These are phyloP conservation scores for Dromococcyx pavoninus DNA, from an alignment of 2,797 vertebrate species.

Conservation along the genomic window DNA sequence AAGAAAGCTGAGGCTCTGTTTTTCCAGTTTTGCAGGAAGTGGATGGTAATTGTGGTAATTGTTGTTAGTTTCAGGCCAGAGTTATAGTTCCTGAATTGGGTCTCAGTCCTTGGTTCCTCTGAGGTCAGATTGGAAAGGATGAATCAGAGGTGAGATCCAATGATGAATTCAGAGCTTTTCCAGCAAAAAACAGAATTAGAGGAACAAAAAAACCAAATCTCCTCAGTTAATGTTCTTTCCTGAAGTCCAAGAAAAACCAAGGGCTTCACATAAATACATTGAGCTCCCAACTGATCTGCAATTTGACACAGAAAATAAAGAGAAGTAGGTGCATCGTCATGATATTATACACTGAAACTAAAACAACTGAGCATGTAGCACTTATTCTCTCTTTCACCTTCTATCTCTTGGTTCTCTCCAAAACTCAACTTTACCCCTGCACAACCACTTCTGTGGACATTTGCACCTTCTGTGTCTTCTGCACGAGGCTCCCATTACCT, in stretches of 20 bases:
- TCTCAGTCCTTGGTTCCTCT: slow-evolving; percentile 26
- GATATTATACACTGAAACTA: not conserved
- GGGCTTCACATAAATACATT: not conserved
- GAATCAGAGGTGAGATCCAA: slow-evolving; percentile 50
- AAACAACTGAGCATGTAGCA: not conserved
- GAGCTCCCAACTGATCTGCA: not conserved
- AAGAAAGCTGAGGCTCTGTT: slow-evolving; percentile 38
- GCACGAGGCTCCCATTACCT: not conserved
- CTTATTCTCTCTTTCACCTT: not conserved
- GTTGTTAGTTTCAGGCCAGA: not conserved
- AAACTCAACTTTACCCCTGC: not conserved
- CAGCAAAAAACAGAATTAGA: slow-evolving; percentile 33
- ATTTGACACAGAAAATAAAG: not conserved
- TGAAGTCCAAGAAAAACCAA: not conserved
- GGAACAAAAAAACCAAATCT: slow-evolving; percentile 17
- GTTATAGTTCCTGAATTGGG: not conserved
- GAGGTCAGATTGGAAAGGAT: slow-evolving; percentile 50
- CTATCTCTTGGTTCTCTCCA: not conserved
- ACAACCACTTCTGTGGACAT: not conserved
- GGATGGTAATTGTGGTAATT: not conserved
- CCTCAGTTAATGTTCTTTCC: slow-evolving; percentile 6
- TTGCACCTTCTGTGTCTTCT: accelerated
- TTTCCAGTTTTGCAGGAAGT: slow-evolving; percentile 29
- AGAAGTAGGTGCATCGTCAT: not conserved
- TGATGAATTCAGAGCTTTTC: slow-evolving; percentile 24